A percentile compares a stretch with the other conserved stretches of the same genome.
Evolutionary conservation across 2,113 vertebrate genomes (phyloP).

Genomic region (Pangasianodon gigas): DNA sequence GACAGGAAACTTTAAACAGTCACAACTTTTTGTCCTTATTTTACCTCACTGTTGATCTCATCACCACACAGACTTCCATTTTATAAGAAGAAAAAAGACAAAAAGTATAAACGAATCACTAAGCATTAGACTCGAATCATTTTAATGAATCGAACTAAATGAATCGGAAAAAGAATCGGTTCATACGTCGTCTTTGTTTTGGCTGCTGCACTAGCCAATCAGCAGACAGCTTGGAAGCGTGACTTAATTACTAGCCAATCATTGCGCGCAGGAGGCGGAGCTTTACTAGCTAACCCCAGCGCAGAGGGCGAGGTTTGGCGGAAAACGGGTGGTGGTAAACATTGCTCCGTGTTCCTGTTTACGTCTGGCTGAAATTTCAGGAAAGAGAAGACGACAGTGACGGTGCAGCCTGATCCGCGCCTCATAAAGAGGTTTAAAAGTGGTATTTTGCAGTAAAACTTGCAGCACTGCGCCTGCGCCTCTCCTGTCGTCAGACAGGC

Average conservation of each 20-base stretch:
- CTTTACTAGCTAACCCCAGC: not conserved
- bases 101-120: not conserved
- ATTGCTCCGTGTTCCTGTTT: conserved; percentile 45
- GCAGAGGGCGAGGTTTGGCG: not conserved
- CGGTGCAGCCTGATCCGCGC: not conserved
- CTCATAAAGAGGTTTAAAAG: conserved; percentile 5
- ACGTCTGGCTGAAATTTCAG: conserved; percentile 30
- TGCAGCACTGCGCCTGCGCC: not conserved
- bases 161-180: not conserved
- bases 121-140: not conserved
- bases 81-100: too few species aligned
- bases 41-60: not conserved
- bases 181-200: not conserved
- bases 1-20: not conserved
- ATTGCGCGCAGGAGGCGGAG: not conserved
- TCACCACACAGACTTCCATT: too few species aligned
- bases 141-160: not conserved
- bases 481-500: conserved; percentile 70
- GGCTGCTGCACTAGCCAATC: not conserved
- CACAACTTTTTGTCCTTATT: not conserved
- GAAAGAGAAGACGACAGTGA: not conserved
- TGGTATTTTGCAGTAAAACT: not conserved
- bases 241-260: not conserved
- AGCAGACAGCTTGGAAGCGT: not conserved
- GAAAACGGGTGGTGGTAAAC: not conserved